phyloP scores from a whole-genome alignment of 2,888 invertebrate species.

The Timema podura region DNA sequence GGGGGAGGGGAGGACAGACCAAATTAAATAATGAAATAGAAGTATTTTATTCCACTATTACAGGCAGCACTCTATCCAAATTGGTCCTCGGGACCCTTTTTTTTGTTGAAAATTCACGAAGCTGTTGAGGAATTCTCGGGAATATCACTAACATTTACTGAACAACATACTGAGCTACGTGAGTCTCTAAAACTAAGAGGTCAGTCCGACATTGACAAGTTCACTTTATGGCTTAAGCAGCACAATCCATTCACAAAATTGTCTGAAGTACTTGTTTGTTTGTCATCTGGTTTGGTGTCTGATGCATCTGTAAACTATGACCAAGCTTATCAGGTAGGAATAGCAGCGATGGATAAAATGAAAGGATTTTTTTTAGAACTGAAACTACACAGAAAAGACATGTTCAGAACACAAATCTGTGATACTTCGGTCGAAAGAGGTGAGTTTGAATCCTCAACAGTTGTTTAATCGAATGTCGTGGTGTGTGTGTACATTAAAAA shows the following conservation, averaged over 20 bases:
- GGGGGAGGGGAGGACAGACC: too few species aligned
- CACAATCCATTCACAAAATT: background rate
- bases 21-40: too few species aligned
- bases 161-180: too few species aligned
- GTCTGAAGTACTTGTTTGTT: too few species aligned
- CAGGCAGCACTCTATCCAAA: background rate
- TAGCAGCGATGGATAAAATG: conserved; percentile 4
- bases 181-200: background rate
- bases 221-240: background rate
- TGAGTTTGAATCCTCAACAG: conserved; percentile 11
- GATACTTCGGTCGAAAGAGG: conserved; percentile 1
- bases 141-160: background rate
- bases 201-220: background rate
- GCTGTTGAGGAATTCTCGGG: conserved; percentile 1
- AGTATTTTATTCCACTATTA: too few species aligned
- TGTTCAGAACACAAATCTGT: background rate
- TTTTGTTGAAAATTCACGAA: background rate
- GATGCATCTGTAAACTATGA: background rate
- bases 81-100: background rate
- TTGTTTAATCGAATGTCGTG: background rate
- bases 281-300: background rate
- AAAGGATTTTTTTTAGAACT: background rate
- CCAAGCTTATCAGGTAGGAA: too few species aligned
- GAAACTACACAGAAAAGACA: background rate
- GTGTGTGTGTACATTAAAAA: background rate